Percentiles rank a stretch among this genome's conserved stretches.
Evolutionary conservation across 2,888 invertebrate genomes (phyloP).

Genomic region (Entomobrya proxima): DNA sequence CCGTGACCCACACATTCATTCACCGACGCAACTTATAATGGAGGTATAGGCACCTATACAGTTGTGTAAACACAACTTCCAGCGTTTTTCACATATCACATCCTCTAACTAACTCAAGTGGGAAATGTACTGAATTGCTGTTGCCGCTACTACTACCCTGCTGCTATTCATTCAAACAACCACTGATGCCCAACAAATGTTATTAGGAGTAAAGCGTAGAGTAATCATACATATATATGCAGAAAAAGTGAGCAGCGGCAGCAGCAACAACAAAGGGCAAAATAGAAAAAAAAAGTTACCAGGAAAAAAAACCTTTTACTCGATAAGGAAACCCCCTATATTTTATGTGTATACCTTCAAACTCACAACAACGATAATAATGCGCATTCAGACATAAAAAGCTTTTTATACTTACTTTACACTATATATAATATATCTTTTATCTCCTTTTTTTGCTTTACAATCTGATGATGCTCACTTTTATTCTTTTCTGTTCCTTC

Average conservation of each 20-base stretch:
- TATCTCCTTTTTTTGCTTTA: conserved; percentile 29
- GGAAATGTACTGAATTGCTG: conserved; percentile 51
- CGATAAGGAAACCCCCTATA: conserved; percentile 42
- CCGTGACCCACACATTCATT: conserved; percentile 57
- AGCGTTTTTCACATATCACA: conserved; percentile 46
- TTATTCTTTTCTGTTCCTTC: conserved; percentile 41
- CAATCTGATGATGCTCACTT: conserved; percentile 55
- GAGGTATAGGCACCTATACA: background rate
- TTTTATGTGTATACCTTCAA: conserved; percentile 12
- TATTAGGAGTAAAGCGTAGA: conserved; percentile 12
- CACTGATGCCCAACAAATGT: background rate
- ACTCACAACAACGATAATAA: background rate
- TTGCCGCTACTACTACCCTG: background rate
- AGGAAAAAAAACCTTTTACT: conserved; percentile 7
- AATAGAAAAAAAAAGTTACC: conserved; percentile 26
- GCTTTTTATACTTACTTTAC: background rate
- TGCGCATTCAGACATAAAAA: conserved; percentile 9
- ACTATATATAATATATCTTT: conserved; percentile 6
- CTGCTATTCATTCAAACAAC: conserved; percentile 20
- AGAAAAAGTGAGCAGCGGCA: conserved; percentile 28
- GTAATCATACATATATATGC: conserved; percentile 37
- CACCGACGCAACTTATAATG: background rate
- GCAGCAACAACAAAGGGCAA: conserved; percentile 13
- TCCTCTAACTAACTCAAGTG: conserved; percentile 54
- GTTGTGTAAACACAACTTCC: conserved; percentile 19